Evolutionary conservation across 2,797 vertebrate species (phyloP), one percentile per base, ranked within the genome.

Genomic region (Chloroceryle amazona): DNA sequence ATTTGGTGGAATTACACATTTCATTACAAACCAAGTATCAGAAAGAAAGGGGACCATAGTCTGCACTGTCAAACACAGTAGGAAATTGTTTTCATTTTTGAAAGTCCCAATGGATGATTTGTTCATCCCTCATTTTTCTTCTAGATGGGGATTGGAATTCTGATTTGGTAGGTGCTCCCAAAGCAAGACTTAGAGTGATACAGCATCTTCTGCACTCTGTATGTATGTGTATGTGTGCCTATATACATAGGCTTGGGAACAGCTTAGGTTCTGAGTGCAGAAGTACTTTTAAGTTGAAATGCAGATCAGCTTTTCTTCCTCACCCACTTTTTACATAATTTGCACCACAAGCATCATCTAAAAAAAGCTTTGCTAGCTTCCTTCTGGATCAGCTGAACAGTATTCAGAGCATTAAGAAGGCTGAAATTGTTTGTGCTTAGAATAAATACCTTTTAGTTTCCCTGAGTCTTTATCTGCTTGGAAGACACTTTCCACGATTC

Each of bases 311-410:
- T 86, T 93, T 94, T 72, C 68, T 84, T 90, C 42, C 70, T 90
- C 85, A 88, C 55, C 72, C 81, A 65, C 95, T 91, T 95, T 94
- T 88, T 83, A 92, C 76, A 89, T 95, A 88, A 95, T 91, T 94
- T 91, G 44, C 73, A 96, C 89, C 62, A 93, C 66, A 81, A 94
- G 82, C 80, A 66, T 90, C 62, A 44, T 88, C 85, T 82, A 87
- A 95, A 94, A 90, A 95, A 89, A 92, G 63, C 74, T 80, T 65
- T 74, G 39, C 65, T 80, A n/a, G 28, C 20, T 95, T 96, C 16
- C 71, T 93, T 94, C 67, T 94, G 55, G 42, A 96, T 94, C 66
- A 89, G 47, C 80, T 90, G 58, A 78, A 52, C 78, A 63, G 47
- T 55, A 58, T 79, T 88, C 61, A 35, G 46, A 28, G 88, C 35